Evolutionary conservation across 2,888 invertebrate species (phyloP).

Genomic region (Xylota sylvarum): DNA sequence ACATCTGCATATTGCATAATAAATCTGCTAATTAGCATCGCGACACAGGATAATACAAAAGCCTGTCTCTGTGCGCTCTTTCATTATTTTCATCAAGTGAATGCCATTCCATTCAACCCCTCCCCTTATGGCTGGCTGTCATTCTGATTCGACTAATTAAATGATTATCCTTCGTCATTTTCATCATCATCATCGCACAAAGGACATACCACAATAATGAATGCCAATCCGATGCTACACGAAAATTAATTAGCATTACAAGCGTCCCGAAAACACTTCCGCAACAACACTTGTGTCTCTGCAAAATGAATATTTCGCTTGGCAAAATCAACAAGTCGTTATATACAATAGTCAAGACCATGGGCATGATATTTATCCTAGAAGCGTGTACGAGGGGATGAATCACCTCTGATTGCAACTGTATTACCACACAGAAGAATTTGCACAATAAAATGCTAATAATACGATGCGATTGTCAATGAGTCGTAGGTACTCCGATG

Average conservation of each 20-base stretch:
- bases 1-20: conserved; percentile 45
- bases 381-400: conserved; percentile 17
- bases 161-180: conserved; percentile 70
- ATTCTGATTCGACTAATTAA: conserved; percentile 66
- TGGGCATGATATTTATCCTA: conserved; percentile 29
- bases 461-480: conserved; percentile 72
- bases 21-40: conserved; percentile 63
- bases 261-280: conserved; percentile 72
- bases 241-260: conserved; percentile 76
- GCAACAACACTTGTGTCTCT: conserved; percentile 69
- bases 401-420: conserved; percentile 51
- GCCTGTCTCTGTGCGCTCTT: conserved; percentile 1
- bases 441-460: conserved; percentile 75
- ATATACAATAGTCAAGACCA: neutral
- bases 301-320: conserved; percentile 38
- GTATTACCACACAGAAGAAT: conserved; percentile 36
- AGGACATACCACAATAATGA: conserved; percentile 73
- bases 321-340: conserved; percentile 71
- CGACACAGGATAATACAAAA: conserved; percentile 10
- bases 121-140: conserved; percentile 7
- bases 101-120: conserved; percentile 17
- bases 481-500: conserved; percentile 33
- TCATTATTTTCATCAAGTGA: conserved; percentile 38
- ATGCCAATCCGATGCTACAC: conserved; percentile 66
- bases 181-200: conserved; percentile 45